Evolutionary conservation across 23 tunicate species (phyloP).

Genomic region (Styela plicata): DNA sequence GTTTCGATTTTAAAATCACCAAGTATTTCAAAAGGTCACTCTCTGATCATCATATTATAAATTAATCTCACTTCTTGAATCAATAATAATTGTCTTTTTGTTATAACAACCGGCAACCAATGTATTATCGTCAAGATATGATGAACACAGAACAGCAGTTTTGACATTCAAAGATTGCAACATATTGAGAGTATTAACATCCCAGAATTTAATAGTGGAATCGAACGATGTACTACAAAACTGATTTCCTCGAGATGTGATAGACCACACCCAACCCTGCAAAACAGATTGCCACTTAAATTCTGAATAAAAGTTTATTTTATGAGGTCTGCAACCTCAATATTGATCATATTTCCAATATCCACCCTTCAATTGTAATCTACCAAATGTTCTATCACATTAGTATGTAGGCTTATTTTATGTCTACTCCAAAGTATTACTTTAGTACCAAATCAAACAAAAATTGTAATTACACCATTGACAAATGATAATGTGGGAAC

Average conservation of each 20-base stretch:
- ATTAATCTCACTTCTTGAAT: conserved; percentile 19
- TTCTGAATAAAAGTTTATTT: not conserved
- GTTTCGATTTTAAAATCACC: too few species aligned
- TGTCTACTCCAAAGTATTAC: too few species aligned
- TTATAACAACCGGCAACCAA: conserved; percentile 18
- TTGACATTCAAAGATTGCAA: not conserved
- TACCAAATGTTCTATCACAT: too few species aligned
- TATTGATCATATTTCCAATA: too few species aligned
- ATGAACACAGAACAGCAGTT: conserved; percentile 20
- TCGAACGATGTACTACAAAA: conserved; percentile 31
- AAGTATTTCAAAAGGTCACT: too few species aligned
- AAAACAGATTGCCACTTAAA: not conserved
- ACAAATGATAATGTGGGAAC: too few species aligned
- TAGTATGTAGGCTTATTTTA: too few species aligned
- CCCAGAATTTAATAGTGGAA: conserved; percentile 18
- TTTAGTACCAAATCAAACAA: too few species aligned
- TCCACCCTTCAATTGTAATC: too few species aligned
- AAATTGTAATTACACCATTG: too few species aligned
- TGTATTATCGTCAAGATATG: conserved; percentile 20
- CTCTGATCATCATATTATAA: too few species aligned
- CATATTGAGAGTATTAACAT: not conserved
- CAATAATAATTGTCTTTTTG: conserved; percentile 10
- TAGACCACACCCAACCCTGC: conserved; percentile 38
- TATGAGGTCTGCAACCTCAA: too few species aligned
- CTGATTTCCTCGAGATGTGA: not conserved